phyloP scores from a whole-genome alignment of 1,140 invertebrate species.

The Apis cerana region DNA sequence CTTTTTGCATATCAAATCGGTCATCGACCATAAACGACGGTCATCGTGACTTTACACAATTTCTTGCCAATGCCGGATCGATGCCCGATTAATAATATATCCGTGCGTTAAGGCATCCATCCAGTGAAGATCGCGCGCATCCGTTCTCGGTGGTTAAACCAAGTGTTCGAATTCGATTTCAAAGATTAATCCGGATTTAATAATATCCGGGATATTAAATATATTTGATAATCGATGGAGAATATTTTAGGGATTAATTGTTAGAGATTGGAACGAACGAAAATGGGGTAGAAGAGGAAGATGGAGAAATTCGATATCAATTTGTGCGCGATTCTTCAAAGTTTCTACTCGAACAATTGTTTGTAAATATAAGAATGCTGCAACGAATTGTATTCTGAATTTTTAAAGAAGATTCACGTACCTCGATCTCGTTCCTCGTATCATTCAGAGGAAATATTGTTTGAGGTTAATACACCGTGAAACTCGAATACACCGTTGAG shows the following conservation, averaged over 20 bases:
- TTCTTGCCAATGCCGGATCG: slow-evolving; percentile 9
- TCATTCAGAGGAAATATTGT: background rate
- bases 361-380: background rate
- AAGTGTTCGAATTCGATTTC: too few relatives aligned
- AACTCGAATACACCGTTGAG: background rate
- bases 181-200: background rate
- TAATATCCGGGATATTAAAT: too few relatives aligned
- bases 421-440: background rate
- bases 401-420: background rate
- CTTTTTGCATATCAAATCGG: background rate
- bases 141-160: too few relatives aligned
- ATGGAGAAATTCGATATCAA: background rate
- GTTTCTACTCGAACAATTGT: background rate
- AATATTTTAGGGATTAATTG: too few relatives aligned
- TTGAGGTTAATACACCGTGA: background rate
- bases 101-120: background rate
- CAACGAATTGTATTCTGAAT: background rate
- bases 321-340: background rate
- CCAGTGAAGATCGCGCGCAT: too few relatives aligned
- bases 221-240: too few relatives aligned
- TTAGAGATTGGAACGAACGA: background rate
- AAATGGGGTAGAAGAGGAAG: background rate
- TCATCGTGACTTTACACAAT: background rate
- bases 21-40: slow-evolving; percentile 7
- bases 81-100: background rate